phyloP scores from a whole-genome alignment of 1,140 invertebrate species.

The Agrypnia vestita region DNA sequence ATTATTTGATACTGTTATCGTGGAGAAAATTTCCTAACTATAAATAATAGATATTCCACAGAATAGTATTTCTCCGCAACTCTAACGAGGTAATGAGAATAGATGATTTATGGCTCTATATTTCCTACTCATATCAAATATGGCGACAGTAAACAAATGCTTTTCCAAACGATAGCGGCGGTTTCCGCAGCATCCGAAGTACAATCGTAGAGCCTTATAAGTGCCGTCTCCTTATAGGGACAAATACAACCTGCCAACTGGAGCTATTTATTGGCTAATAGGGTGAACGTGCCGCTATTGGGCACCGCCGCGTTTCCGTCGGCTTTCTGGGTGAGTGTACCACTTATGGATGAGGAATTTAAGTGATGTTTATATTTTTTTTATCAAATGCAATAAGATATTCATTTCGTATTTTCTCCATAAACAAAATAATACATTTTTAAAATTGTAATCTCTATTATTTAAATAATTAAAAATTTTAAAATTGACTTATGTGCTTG shows the following conservation, averaged over 20 bases:
- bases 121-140: constrained; percentile 15
- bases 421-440: too few relatives aligned
- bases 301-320: constrained; percentile 2
- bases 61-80: not conserved
- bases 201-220: constrained; percentile 15
- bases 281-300: not conserved
- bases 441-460: too few relatives aligned
- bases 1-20: too few relatives aligned
- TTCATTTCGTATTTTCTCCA: too few relatives aligned
- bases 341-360: not conserved
- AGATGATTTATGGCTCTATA: not conserved
- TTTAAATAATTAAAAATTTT: too few relatives aligned
- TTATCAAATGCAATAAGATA: too few relatives aligned
- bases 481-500: too few relatives aligned
- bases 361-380: too few relatives aligned
- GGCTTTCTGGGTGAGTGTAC: not conserved
- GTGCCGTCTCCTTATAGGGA: constrained; percentile 15
- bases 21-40: too few relatives aligned
- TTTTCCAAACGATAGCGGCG: constrained; percentile 24
- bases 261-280: constrained; percentile 29
- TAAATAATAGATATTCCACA: too few relatives aligned
- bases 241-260: constrained; percentile 44
- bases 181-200: constrained; percentile 23
- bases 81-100: constrained; percentile 3
- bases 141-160: constrained; percentile 35